phyloP scores from a whole-genome alignment of 2,888 invertebrate genomes.

The Nasonia oneida region DNA sequence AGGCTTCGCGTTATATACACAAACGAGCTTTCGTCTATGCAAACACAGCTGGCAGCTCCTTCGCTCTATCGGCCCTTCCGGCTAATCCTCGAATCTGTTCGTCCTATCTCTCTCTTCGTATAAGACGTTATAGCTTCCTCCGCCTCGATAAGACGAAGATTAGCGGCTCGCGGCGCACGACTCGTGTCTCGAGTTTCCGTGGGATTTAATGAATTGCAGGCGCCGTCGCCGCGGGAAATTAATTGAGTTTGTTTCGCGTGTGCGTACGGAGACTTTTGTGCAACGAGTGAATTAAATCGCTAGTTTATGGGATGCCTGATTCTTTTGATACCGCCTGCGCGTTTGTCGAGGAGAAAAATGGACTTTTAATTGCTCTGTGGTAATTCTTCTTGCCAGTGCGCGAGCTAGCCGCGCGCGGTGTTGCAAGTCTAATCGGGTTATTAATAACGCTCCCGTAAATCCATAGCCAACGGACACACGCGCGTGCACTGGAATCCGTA shows the following conservation, averaged over 20 bases:
- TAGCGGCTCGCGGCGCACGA: constrained; percentile 13
- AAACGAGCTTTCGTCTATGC: constrained; percentile 12
- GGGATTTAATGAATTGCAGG: constrained; percentile 34
- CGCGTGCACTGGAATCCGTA: neutral
- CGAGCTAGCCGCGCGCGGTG: neutral
- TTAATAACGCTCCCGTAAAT: neutral
- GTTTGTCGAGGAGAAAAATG: neutral
- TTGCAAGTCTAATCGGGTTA: neutral
- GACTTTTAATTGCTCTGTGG: neutral
- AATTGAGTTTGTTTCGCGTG: constrained; percentile 37
- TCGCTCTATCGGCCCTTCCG: constrained; percentile 6
- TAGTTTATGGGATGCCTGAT: constrained; percentile 8
- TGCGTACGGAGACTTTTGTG: neutral
- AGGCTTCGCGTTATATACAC: neutral
- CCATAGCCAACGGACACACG: neutral
- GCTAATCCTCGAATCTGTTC: constrained; percentile 43
- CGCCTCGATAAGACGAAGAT: constrained; percentile 50
- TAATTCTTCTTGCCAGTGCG: neutral
- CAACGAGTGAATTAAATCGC: neutral
- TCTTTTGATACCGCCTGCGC: neutral
- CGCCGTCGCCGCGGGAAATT: constrained; percentile 22
- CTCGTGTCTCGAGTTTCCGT: constrained; percentile 24
- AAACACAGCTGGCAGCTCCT: neutral
- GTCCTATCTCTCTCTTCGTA: neutral
- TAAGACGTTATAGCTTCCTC: constrained; percentile 9